Conservation (phyloP, 2,888 invertebrate genomes). For the Mesorhabditis spiculigera region DNA sequence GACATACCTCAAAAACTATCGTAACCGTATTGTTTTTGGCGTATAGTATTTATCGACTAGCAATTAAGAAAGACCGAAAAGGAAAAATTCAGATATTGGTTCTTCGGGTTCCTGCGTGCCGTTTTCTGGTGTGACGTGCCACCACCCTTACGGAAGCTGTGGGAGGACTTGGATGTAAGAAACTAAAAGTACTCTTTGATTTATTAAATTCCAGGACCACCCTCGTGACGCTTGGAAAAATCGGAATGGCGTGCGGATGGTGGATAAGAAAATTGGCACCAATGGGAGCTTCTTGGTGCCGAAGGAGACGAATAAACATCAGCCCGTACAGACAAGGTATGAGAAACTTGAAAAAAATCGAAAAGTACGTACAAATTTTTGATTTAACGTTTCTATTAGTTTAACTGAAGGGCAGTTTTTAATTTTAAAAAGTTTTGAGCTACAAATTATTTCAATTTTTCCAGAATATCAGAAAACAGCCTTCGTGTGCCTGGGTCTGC, state of each 20-base stretch:
- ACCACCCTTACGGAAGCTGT: constrained; percentile 41
- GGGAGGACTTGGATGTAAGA: constrained; percentile 46
- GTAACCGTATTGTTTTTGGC: too few relatives aligned
- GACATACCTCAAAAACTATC: too few relatives aligned
- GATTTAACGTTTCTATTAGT: too few relatives aligned
- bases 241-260: constrained; percentile 8
- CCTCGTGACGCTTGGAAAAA: constrained; percentile 11
- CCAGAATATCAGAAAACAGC: not conserved
- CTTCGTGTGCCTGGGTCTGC: constrained; percentile 21
- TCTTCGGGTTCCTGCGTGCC: constrained; percentile 40
- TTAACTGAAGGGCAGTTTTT: too few relatives aligned
- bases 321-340: not conserved
- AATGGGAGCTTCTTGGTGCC: constrained; percentile 9
- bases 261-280: not conserved
- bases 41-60: too few relatives aligned
- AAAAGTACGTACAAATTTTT: too few relatives aligned
- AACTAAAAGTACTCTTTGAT: too few relatives aligned
- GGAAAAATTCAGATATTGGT: constrained; percentile 28
- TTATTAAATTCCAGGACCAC: constrained; percentile 30
- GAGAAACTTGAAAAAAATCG: not conserved
- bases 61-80: too few relatives aligned
- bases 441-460: too few relatives aligned
- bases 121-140: constrained; percentile 43
- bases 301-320: not conserved
- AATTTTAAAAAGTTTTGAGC: too few relatives aligned